Percentiles rank a stretch among this genome's conserved stretches.
Conservation (phyloP, 2,888 invertebrate genomes). For the Acanthoscelides obtectus region DNA sequence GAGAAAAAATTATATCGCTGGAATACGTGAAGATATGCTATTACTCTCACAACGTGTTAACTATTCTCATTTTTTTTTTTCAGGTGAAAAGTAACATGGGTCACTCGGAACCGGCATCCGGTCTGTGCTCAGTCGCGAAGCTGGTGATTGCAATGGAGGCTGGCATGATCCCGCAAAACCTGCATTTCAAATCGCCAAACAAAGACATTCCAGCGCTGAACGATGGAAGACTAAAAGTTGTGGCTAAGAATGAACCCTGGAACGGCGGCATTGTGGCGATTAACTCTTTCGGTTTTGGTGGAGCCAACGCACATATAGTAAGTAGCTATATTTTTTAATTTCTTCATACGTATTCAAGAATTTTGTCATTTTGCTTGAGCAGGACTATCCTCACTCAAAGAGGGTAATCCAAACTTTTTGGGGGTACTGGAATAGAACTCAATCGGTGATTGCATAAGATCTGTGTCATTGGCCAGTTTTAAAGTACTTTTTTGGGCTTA, state of each 20-base stretch:
- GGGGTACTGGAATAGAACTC: too few relatives aligned
- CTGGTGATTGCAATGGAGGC: conserved; percentile 89
- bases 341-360: too few relatives aligned
- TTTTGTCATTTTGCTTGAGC: too few relatives aligned
- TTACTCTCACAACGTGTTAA: too few relatives aligned
- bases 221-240: conserved; percentile 89
- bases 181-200: conserved; percentile 86
- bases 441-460: too few relatives aligned
- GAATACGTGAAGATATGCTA: too few relatives aligned
- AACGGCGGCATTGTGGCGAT: conserved; percentile 88
- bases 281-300: conserved; percentile 98
- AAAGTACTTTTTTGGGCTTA: too few relatives aligned
- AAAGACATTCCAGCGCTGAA: conserved; percentile 83
- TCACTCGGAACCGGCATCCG: conserved; percentile 92
- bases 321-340: too few relatives aligned
- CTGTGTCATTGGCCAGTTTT: too few relatives aligned
- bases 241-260: conserved; percentile 77
- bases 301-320: conserved; percentile 85
- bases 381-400: too few relatives aligned
- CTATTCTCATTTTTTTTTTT: not conserved
- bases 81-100: conserved; percentile 95
- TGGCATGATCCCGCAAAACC: conserved; percentile 83
- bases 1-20: too few relatives aligned
- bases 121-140: conserved; percentile 87
- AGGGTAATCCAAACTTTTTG: too few relatives aligned